Percentiles rank a stretch among this genome's conserved stretches.
Conservation (phyloP, 2,113 vertebrate species). For the Acinonyx jubatus region DNA sequence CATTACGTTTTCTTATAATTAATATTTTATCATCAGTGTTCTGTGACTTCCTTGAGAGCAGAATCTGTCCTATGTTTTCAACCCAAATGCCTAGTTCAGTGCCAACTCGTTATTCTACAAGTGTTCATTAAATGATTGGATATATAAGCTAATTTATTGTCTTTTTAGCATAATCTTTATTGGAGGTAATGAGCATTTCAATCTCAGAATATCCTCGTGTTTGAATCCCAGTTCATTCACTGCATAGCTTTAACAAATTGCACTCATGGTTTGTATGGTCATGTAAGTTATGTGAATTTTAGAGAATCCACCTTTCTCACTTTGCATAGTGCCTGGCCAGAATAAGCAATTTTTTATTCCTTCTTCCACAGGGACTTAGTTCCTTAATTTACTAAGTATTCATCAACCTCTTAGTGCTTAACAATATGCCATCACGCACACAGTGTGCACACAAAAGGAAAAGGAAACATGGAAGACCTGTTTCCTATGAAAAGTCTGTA, state of each 20-base stretch:
- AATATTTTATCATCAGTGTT: not conserved
- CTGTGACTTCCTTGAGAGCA: not conserved
- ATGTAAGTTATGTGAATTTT: not conserved
- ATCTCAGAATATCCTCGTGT: not conserved
- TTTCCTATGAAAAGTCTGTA: not conserved
- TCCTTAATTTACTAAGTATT: not conserved
- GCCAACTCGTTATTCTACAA: not conserved
- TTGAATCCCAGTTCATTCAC: not conserved
- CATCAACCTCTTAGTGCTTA: not conserved
- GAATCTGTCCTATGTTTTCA: not conserved
- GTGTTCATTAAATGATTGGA: not conserved
- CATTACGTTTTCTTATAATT: not conserved
- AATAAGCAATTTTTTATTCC: not conserved
- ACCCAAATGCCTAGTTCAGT: not conserved
- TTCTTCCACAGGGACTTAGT: not conserved
- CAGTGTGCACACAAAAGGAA: not conserved
- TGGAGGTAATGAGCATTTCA: not conserved
- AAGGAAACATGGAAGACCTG: not conserved
- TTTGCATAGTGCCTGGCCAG: not conserved
- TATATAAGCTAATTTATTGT: not conserved
- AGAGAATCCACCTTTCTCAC: not conserved
- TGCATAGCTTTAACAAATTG: not conserved
- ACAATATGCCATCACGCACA: not conserved
- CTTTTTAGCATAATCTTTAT: not conserved
- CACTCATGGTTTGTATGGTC: not conserved